Base-by-base conservation (phyloP, 2,113 vertebrate genomes). In the Dromas ardeola region DNA sequence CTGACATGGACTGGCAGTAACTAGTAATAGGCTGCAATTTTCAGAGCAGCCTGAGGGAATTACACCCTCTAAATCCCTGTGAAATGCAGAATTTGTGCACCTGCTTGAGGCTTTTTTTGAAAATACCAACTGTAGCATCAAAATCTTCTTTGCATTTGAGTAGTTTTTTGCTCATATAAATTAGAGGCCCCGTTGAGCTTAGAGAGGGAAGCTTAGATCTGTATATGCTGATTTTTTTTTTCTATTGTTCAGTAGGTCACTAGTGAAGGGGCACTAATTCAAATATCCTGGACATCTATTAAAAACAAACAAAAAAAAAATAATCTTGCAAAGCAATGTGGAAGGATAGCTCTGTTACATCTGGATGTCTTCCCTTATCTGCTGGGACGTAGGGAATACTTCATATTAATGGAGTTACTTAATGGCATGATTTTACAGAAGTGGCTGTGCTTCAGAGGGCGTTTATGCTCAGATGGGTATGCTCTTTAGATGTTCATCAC, bases 11-110 rank as follows among this genome's bases (percentile, higher is more conserved):
- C 85, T 86, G 93, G 61, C 95, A 78, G 86, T n/a, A 86, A 32
- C 88, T 90, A 92, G 90, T 83, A 94, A 94, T 53, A 94, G 70
- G 93, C 93, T 91, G 84, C 63, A 74, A 49, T 91, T 94, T 94
- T 53, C 32, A 32, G 90, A 94, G 85, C 67, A 86, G 90, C 95
- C 95, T 32, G 12, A 86, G 94, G 95, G 86, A 91, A 83, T 78
- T 93, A 43, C 89, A 74, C 82, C 73, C 42, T 62, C 50, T 34
- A 63, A 92, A 81, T 92, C 86, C 80, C 90, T 86, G 79, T 78
- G 90, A 92, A 95, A 90, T 81, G 79, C 71, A 74, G 59, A 86
- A 95, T 63, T 81, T 6, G 10, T 86, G 79, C 86, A 83, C 71
- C 76, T 95, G 92, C 96, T 90, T 36, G 79, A 90, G 63, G 79